Base-by-base conservation (phyloP, 2,113 vertebrate genomes). In the Progne subis region DNA sequence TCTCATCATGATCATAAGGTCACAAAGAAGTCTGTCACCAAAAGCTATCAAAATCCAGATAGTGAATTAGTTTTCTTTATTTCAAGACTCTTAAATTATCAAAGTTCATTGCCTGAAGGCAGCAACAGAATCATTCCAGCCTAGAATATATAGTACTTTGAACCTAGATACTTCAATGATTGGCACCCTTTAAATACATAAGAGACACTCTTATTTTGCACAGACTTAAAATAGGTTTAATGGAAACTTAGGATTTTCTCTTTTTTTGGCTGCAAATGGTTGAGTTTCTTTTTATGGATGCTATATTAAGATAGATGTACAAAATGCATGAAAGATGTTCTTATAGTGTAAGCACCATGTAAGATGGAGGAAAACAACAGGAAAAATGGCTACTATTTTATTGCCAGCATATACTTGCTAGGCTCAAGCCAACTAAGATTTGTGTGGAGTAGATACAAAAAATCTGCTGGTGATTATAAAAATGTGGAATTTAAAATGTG, bases 151-250 rank as follows among this genome's bases (percentile, higher is more conserved):
- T 43, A 85, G 47, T 77, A 86, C 90, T 97, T 95, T 86, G 85
- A 95, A 90, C 29, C 6, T 55, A 81, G 46, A 90, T 79, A 14
- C 29, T 90, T 72, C 87, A 80, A 49, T 53, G 50, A 65, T 64
- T 94, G 65, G 72, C 52, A 68, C 9, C 14, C 52, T 86, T 75
- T 82, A 69, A 82, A 39, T 79, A 43, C 46, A 68, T 72, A 86
- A 95, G 56, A 88, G 47, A 86, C 64, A 25, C 63, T 78, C 64
- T 96, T 94, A 94, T 95, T 94, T 84, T 55, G 25, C 16, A 72
- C 12, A 72, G 31, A 39, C 93, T 96, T 91, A 94, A 97, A 96
- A 97, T 95, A 96, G 55, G 47, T 67, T 82, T 82, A 69, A 89
- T 87, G 74, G n/a, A 79, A 92, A 87, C 12, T 75, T 90, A 44